Evolutionary conservation across 2,113 vertebrate species (phyloP).

Genomic region (Catharus fuscescens): DNA sequence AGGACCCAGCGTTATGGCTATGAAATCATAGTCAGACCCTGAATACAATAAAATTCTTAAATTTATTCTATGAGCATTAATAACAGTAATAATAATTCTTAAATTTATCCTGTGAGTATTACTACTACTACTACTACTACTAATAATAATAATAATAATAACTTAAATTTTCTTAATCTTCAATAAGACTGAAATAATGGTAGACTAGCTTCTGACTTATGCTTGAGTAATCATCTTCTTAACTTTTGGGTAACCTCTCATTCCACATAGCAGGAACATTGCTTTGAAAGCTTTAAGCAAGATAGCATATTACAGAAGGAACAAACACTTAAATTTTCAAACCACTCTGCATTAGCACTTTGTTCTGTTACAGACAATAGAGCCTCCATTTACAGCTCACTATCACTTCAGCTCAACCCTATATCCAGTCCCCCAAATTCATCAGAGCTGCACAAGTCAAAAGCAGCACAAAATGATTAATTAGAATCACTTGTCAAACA

Average conservation of each 20-base stretch:
- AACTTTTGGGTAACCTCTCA: background rate
- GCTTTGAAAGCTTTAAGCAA: slow-evolving; percentile 64
- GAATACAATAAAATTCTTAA: background rate
- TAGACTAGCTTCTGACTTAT: background rate
- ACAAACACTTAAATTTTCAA: slow-evolving; percentile 12
- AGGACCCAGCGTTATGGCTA: background rate
- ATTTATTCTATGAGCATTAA: background rate
- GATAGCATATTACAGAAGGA: slow-evolving; percentile 9
- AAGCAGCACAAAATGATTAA: slow-evolving; percentile 62
- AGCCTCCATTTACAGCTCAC: background rate
- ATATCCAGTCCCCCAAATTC: background rate
- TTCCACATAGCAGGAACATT: background rate
- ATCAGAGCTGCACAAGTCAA: slow-evolving; percentile 43
- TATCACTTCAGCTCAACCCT: background rate
- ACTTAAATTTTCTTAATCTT: no score
- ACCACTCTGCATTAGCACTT: background rate
- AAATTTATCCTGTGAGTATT: background rate
- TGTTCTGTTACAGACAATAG: slow-evolving; percentile 1
- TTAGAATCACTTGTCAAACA: slow-evolving; percentile 62
- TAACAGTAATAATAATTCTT: background rate
- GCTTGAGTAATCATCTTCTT: background rate
- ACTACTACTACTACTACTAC: background rate
- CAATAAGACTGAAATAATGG: background rate
- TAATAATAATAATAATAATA: background rate
- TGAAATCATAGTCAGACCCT: background rate